Conservation (phyloP, 2,888 invertebrate species). For the Platerodrilus igneus region DNA sequence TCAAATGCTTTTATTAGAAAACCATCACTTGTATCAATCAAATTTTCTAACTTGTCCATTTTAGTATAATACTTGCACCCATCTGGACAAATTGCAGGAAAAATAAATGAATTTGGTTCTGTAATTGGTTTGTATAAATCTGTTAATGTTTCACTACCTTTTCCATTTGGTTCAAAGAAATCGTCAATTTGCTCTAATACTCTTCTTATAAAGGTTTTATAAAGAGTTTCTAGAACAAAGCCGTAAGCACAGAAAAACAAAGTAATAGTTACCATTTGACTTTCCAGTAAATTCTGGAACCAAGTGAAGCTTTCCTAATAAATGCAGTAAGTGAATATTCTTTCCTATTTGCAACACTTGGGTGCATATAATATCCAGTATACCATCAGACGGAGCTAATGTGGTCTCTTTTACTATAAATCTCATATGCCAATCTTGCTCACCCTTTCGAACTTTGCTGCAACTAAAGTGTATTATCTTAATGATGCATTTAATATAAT, state of each 20-base stretch:
- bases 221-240: constrained; percentile 37
- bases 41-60: constrained; percentile 40
- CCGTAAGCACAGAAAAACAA: constrained; percentile 3
- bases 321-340: constrained; percentile 40
- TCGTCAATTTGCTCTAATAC: constrained; percentile 35
- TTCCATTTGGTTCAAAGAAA: constrained; percentile 24
- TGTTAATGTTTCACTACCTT: constrained; percentile 11
- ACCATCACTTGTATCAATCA: constrained; percentile 40
- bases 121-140: constrained; percentile 7
- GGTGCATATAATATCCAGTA: constrained; percentile 38
- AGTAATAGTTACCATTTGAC: constrained; percentile 9
- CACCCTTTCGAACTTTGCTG: constrained; percentile 5
- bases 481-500: not conserved
- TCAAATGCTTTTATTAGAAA: constrained; percentile 50
- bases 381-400: constrained; percentile 29
- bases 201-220: constrained; percentile 38
- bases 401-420: constrained; percentile 27
- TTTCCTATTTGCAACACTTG: constrained; percentile 41
- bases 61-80: constrained; percentile 35
- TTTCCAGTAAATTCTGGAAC: constrained; percentile 15
- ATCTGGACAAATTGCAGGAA: constrained; percentile 33
- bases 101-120: constrained; percentile 24
- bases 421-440: constrained; percentile 16
- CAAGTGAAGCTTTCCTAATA: constrained; percentile 38
- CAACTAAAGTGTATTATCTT: not conserved